These are phyloP conservation scores for Nemoura dubitans DNA, from an alignment of 2,888 invertebrate species.

Conservation along the genomic window DNA sequence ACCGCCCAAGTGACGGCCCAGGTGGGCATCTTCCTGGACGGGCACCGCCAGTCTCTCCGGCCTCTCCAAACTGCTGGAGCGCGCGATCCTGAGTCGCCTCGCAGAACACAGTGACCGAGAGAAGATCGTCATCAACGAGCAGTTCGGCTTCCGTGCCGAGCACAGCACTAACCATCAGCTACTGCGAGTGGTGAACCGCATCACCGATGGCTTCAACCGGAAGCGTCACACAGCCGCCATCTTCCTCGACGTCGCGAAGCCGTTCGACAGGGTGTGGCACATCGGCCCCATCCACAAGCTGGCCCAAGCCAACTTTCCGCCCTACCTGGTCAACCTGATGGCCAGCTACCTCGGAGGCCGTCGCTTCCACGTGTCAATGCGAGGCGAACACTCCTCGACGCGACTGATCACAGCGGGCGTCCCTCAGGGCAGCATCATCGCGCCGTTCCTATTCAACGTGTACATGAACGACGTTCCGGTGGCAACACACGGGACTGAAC, in stretches of 20 bases:
- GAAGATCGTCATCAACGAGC: slow-evolving; percentile 48
- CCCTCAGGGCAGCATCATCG: slow-evolving; percentile 52
- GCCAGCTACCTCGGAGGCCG: not conserved
- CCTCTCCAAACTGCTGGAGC: slow-evolving; percentile 53
- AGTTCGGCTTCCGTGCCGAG: slow-evolving; percentile 54
- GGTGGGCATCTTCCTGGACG: no score
- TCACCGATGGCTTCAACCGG: no score
- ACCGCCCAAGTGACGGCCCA: no score
- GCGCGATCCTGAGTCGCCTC: slow-evolving; percentile 50
- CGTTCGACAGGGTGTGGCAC: no score
- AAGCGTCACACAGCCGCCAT: no score
- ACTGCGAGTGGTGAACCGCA: no score
- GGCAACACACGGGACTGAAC: slow-evolving; percentile 32
- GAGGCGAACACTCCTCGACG: not conserved
- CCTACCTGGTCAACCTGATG: not conserved
- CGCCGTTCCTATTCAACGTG: slow-evolving; percentile 51
- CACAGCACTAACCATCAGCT: no score
- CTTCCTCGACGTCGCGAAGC: no score
- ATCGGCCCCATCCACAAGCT: slow-evolving; percentile 5
- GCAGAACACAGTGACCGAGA: slow-evolving; percentile 46
- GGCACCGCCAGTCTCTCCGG: no score
- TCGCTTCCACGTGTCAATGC: not conserved
- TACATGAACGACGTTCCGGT: slow-evolving; percentile 53
- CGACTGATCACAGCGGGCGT: not conserved
- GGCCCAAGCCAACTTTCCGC: not conserved